Evolutionary conservation across 2,113 vertebrate species (phyloP).

Genomic region (Himantopus leucocephalus): DNA sequence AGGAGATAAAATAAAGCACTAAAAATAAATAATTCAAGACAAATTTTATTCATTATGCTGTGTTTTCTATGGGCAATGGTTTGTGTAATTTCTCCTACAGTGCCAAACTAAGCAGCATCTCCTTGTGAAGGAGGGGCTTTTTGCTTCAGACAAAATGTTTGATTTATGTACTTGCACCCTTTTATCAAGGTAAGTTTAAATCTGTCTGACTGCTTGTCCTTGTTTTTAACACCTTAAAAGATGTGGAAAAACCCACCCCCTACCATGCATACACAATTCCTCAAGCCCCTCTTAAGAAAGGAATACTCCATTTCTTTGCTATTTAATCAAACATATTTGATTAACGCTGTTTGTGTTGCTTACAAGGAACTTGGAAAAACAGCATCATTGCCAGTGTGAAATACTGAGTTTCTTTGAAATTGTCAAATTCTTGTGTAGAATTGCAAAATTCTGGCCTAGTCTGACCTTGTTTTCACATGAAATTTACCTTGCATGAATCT

Average conservation of each 20-base stretch:
- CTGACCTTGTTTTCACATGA: neutral
- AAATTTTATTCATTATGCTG: conserved; percentile 54
- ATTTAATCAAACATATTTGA: neutral
- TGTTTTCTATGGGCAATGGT: conserved; percentile 57
- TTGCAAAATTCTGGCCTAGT: neutral
- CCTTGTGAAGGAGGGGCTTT: neutral
- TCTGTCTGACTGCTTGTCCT: neutral
- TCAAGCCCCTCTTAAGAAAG: neutral
- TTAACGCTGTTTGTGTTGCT: neutral
- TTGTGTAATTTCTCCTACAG: conserved; percentile 61
- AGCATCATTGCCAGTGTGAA: neutral
- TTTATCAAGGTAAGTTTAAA: conserved; percentile 48
- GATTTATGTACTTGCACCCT: conserved; percentile 57
- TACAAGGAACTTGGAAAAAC: neutral
- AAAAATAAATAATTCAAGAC: conserved; percentile 75
- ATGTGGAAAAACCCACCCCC: neutral
- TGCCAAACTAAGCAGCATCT: conserved; percentile 12
- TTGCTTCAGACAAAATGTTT: conserved; percentile 48
- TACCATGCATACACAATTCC: neutral
- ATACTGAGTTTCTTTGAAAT: neutral
- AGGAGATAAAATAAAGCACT: conserved; percentile 57
- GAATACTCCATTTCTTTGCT: neutral
- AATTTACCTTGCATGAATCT: neutral
- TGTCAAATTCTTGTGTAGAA: neutral
- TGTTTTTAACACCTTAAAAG: neutral